Conservation (phyloP, 2,888 invertebrate genomes). For the Leistus spinibarbis region DNA sequence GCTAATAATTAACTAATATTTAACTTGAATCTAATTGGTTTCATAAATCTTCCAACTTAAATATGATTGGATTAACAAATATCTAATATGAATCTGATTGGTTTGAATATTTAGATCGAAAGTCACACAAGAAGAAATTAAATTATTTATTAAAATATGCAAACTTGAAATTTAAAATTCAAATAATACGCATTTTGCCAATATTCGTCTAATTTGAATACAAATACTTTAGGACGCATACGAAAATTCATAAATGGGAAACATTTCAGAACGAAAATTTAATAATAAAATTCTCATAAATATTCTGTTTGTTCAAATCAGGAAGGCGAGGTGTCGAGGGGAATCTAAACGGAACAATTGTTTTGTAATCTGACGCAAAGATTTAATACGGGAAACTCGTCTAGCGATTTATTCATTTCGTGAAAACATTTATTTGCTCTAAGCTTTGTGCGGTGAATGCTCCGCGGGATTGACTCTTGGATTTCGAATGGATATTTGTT, state of each 20-base stretch:
- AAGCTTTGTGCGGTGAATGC: too few relatives aligned
- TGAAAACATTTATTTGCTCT: neutral
- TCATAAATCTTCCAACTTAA: too few relatives aligned
- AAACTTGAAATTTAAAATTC: too few relatives aligned
- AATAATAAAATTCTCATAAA: conserved; percentile 28
- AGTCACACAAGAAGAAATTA: too few relatives aligned
- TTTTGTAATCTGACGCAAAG: conserved; percentile 15
- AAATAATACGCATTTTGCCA: too few relatives aligned
- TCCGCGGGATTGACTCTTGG: neutral
- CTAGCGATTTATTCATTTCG: conserved; percentile 2
- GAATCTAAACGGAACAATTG: conserved; percentile 7
- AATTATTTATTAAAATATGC: too few relatives aligned
- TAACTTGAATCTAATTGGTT: too few relatives aligned
- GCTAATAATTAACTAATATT: too few relatives aligned
- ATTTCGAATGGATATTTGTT: neutral
- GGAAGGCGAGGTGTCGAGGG: neutral
- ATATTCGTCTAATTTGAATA: neutral
- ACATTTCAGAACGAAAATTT: neutral
- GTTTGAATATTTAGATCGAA: too few relatives aligned
- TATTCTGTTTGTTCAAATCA: conserved; percentile 4
- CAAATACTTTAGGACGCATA: too few relatives aligned
- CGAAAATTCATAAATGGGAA: neutral
- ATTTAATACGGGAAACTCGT: conserved; percentile 18
- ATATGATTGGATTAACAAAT: too few relatives aligned
- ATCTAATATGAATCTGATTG: too few relatives aligned